Base-by-base conservation (phyloP, 1,140 invertebrate genomes). In the Subanguina moxae region DNA sequence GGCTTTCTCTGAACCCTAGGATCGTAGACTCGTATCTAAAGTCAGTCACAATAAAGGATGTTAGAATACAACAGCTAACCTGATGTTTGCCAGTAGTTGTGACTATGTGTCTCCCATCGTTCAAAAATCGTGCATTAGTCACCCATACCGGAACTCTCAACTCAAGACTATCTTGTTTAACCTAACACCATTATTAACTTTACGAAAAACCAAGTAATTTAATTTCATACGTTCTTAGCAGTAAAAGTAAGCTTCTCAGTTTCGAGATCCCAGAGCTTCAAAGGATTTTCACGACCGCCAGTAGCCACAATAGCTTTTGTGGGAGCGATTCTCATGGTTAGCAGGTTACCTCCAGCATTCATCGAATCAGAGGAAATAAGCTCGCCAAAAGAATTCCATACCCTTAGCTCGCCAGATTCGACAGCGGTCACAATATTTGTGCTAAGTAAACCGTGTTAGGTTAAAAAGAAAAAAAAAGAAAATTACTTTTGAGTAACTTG, bases 31-130 rank as follows among this genome's bases (percentile, higher is more conserved):
- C 70, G 70, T 11, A 72, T 43, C 45, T 69, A 52, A 30, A 28
- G 25, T 17, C 11, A 30, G 43, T 62, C 17, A 1, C 25, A 28
- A 25, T 13, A 52, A 52, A 7, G 48, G 3, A 15, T 52, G 15
- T 25, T 52, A 7, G 57, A 70, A 42, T 42, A 59, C n/a, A 11
- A n/a, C 15, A 45, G 11, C 62, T 21, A 19, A 64, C 68, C 57
- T 75, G 73, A 71, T 72, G 67, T n/a, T 68, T 70, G 1, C 65
- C 73, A n/a, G 72, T 74, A 5, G 63, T 65, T 21, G 72, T 74
- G 42, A 38, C 74, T 23, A 74, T 48, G 38, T 42, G 32, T 21
- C 63, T 65, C 1, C 38, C 57, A 17, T 67, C 73, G 27, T 64
- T 61, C 19, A 76, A 32, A 48, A 77, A 75, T 21, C 69, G 21